Percentiles rank a stretch among this genome's conserved stretches.
Conservation (phyloP, 2,797 vertebrate genomes). For the Peromyscus aztecus region DNA sequence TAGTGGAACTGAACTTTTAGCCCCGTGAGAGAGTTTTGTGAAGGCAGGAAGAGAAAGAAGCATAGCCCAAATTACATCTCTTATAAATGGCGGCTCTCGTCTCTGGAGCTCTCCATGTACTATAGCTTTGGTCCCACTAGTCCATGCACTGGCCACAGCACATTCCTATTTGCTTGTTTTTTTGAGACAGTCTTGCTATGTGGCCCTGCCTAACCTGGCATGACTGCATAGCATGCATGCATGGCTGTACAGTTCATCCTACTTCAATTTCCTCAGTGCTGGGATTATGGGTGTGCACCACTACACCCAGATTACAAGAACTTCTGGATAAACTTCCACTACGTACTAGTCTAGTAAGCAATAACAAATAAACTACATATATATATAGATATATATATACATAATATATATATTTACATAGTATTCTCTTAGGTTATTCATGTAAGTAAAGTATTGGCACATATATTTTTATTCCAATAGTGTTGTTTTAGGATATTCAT, state of each 20-base stretch:
- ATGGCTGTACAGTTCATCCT: neutral
- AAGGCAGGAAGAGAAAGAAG: neutral
- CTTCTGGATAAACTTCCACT: constrained; percentile 10
- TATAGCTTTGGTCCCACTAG: neutral
- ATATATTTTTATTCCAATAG: neutral
- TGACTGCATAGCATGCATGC: too few relatives aligned
- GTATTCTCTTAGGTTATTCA: constrained; percentile 44
- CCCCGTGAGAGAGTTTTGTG: neutral
- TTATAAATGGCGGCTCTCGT: neutral
- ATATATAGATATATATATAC: neutral
- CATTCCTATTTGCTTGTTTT: neutral
- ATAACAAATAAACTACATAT: neutral
- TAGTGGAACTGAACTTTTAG: constrained; percentile 1
- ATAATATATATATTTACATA: neutral
- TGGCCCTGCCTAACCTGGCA: neutral
- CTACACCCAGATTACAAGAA: neutral
- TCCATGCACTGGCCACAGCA: neutral
- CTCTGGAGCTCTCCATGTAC: neutral
- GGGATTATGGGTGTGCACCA: neutral
- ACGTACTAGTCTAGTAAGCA: neutral
- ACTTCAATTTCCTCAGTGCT: neutral
- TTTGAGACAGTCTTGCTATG: neutral
- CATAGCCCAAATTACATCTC: neutral
- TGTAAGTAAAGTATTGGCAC: neutral
- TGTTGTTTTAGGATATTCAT: neutral